Conservation (phyloP, 2,888 invertebrate species). For the Plagodis dolabraria region DNA sequence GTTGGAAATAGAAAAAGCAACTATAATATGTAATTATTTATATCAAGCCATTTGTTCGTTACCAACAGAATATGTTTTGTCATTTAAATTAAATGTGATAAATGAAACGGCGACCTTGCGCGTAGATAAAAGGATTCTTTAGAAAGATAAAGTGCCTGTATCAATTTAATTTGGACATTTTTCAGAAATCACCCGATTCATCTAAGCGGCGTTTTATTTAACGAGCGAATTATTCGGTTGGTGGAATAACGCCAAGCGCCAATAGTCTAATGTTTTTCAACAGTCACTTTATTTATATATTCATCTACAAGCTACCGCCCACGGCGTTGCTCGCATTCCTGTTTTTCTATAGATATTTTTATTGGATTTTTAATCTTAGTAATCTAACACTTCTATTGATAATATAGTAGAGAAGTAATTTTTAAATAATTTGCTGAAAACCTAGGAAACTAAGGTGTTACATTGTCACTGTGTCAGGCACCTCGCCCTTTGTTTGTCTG, state of each 20-base stretch:
- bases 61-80: background rate
- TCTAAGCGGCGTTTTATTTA: slow-evolving; percentile 34
- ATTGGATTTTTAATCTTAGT: too few relatives aligned
- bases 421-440: too few relatives aligned
- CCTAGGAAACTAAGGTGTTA: too few relatives aligned
- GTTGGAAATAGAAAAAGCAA: too few relatives aligned
- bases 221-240: slow-evolving; percentile 28
- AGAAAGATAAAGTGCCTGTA: slow-evolving; percentile 36
- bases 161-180: slow-evolving; percentile 35
- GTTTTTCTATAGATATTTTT: too few relatives aligned
- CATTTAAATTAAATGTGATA: background rate
- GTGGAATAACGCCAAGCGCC: slow-evolving; percentile 46
- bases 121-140: slow-evolving; percentile 26
- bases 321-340: too few relatives aligned
- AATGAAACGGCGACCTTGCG: slow-evolving; percentile 5
- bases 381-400: too few relatives aligned
- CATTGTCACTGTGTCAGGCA: too few relatives aligned
- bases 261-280: slow-evolving; percentile 14
- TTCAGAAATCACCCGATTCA: slow-evolving; percentile 42
- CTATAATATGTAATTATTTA: too few relatives aligned
- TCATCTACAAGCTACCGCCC: background rate
- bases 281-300: background rate
- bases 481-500: too few relatives aligned
- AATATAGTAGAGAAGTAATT: too few relatives aligned
- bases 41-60: too few relatives aligned